phyloP scores from a whole-genome alignment of 2,113 vertebrate genomes.

The Willisornis vidua region DNA sequence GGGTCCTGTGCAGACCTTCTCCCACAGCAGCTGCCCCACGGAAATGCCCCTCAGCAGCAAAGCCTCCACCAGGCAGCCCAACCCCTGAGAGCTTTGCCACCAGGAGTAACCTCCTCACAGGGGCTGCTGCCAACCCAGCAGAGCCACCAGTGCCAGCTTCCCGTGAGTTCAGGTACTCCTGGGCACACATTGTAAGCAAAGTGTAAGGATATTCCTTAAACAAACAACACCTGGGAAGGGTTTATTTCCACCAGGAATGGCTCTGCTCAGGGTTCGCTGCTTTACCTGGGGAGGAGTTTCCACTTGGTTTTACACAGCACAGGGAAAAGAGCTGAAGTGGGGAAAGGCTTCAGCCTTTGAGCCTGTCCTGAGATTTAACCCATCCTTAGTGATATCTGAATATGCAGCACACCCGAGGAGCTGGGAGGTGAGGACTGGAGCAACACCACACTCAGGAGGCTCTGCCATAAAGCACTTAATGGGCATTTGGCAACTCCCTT shows the following conservation, averaged over 20 bases:
- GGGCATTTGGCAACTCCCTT: not conserved
- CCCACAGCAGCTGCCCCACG: not conserved
- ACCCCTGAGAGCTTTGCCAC: not conserved
- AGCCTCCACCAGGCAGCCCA: not conserved
- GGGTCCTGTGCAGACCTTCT: not conserved
- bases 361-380: not conserved
- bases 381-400: not conserved
- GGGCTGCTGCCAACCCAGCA: not conserved
- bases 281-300: not conserved
- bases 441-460: not conserved
- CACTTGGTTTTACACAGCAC: not conserved
- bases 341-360: not conserved
- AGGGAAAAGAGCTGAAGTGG: not conserved
- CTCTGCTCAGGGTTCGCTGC: not conserved
- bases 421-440: not conserved
- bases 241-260: not conserved
- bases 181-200: accelerated
- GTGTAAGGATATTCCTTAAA: not conserved
- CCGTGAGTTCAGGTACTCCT: not conserved
- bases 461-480: not conserved
- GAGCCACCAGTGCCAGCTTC: not conserved
- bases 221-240: not conserved
- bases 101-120: not conserved
- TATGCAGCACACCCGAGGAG: not conserved
- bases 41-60: not conserved